Percentiles rank a stretch among this genome's conserved stretches.
phyloP scores from a whole-genome alignment of 2,797 vertebrate genomes.

The Mallotus villosus region DNA sequence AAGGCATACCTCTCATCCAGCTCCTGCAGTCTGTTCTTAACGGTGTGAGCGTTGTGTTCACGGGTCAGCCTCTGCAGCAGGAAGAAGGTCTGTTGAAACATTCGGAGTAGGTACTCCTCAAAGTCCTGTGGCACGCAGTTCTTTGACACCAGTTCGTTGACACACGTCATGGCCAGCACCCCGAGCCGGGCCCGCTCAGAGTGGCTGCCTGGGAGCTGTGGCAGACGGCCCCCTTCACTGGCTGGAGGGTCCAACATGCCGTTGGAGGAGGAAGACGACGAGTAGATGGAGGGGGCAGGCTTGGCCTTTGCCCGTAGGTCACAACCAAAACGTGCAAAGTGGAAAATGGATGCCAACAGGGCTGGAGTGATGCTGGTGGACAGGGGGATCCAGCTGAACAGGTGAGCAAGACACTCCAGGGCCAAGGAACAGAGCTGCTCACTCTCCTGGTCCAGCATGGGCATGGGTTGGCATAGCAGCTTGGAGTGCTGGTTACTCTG shows the following conservation, averaged over 20 bases:
- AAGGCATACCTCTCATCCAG: conserved; percentile 91
- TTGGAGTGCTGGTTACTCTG: conserved; percentile 89
- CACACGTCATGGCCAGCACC: conserved; percentile 94
- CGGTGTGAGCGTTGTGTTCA: conserved; percentile 89
- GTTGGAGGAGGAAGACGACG: conserved; percentile 47
- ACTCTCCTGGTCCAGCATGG: conserved; percentile 86
- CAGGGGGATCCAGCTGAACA: conserved; percentile 99
- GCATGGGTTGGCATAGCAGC: conserved; percentile 88
- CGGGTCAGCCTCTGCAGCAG: conserved; percentile 92
- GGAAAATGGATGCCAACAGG: conserved; percentile 95
- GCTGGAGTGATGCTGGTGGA: conserved; percentile 96
- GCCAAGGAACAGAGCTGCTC: conserved; percentile 90
- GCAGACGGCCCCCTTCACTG: conserved; percentile 66
- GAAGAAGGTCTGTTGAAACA: conserved; percentile 99
- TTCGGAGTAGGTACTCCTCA: conserved; percentile 95
- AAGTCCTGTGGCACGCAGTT: conserved; percentile 99
- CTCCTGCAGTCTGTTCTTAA: conserved; percentile 92
- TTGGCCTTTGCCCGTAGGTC: conserved; percentile 80
- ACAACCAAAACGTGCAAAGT: conserved; percentile 96
- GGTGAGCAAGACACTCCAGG: conserved; percentile 95
- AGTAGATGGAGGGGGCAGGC: conserved; percentile 59
- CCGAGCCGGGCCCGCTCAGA: conserved; percentile 88
- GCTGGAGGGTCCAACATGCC: conserved; percentile 61
- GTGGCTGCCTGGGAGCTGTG: conserved; percentile 60
- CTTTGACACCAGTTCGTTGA: conserved; percentile 99